A percentile compares a stretch with the other conserved stretches of the same genome.
Evolutionary conservation across 2,113 vertebrate species (phyloP).

Genomic region (Procavia capensis): DNA sequence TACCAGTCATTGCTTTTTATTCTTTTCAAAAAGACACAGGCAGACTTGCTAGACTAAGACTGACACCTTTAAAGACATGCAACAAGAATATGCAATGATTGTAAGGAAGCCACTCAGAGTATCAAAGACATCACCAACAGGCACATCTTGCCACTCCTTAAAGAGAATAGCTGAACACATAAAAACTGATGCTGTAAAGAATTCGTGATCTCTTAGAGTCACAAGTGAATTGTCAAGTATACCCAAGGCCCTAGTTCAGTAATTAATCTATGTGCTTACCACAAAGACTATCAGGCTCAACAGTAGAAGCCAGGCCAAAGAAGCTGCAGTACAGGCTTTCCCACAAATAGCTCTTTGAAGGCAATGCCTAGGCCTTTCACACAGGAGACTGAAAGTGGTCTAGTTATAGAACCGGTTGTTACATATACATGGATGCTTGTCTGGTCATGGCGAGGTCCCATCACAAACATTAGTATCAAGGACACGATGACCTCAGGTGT

Average conservation of each 20-base stretch:
- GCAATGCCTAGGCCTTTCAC: conserved; percentile 97
- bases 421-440: conserved; percentile 98
- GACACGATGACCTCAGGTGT: conserved; percentile 94
- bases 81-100: conserved; percentile 98
- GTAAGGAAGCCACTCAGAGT: conserved; percentile 97
- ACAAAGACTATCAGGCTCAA: conserved; percentile 94
- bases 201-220: conserved; percentile 98
- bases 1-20: conserved; percentile 90
- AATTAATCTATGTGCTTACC: conserved; percentile 99
- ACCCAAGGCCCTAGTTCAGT: conserved; percentile 98
- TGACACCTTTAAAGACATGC: conserved; percentile 98
- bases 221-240: conserved; percentile 99
- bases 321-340: conserved; percentile 89
- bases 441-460: conserved; percentile 96
- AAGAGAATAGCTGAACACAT: conserved; percentile 98
- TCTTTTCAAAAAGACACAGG: conserved; percentile 94
- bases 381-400: conserved; percentile 96
- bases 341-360: conserved; percentile 95
- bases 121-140: conserved; percentile 92
- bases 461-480: conserved; percentile 95
- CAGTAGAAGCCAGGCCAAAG: conserved; percentile 94
- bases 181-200: conserved; percentile 98
- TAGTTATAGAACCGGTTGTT: conserved; percentile 98
- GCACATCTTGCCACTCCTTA: conserved; percentile 98
- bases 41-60: conserved; percentile 91